Percentiles rank a stretch among this genome's conserved stretches.
These are phyloP conservation scores for Calephelis virginiensis DNA, from an alignment of 1,140 invertebrate species.

Conservation along the genomic window DNA sequence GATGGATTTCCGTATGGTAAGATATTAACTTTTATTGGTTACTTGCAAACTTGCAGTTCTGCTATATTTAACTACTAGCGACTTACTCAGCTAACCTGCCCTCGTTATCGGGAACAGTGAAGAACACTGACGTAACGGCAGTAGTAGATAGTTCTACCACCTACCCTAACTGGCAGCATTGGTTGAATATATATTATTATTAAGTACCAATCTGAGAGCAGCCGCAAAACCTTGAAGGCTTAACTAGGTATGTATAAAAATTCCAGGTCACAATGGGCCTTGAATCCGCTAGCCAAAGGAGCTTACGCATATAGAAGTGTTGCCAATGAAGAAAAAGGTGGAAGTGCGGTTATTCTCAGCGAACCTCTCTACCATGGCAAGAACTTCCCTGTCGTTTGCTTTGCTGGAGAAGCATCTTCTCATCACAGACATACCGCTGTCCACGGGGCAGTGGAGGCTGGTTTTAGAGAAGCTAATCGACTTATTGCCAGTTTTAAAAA, in stretches of 20 bases:
- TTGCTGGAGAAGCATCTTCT: slow-evolving; percentile 87
- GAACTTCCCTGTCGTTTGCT: slow-evolving; percentile 80
- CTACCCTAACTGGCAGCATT: no score
- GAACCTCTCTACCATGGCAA: slow-evolving; percentile 75
- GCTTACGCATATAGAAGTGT: slow-evolving; percentile 85
- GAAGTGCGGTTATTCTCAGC: slow-evolving; percentile 75
- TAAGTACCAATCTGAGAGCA: no score
- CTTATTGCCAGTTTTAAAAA: slow-evolving; percentile 52
- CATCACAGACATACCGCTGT: slow-evolving; percentile 85
- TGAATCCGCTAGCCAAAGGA: slow-evolving; percentile 83
- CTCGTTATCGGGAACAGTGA: no score
- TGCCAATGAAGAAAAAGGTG: slow-evolving; percentile 76
- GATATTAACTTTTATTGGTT: no score
- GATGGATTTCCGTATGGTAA: no score
- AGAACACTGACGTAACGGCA: no score
- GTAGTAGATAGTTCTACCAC: no score
- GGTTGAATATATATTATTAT: no score
- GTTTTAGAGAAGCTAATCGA: slow-evolving; percentile 87
- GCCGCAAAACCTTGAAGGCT: no score
- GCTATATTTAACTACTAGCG: no score
- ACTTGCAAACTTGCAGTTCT: no score
- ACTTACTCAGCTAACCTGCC: no score
- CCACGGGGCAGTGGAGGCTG: slow-evolving; percentile 89
- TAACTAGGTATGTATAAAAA: background rate
- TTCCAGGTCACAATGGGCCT: slow-evolving; percentile 83